phyloP scores from a whole-genome alignment of 2,797 vertebrate genomes.

The Pterois miles region DNA sequence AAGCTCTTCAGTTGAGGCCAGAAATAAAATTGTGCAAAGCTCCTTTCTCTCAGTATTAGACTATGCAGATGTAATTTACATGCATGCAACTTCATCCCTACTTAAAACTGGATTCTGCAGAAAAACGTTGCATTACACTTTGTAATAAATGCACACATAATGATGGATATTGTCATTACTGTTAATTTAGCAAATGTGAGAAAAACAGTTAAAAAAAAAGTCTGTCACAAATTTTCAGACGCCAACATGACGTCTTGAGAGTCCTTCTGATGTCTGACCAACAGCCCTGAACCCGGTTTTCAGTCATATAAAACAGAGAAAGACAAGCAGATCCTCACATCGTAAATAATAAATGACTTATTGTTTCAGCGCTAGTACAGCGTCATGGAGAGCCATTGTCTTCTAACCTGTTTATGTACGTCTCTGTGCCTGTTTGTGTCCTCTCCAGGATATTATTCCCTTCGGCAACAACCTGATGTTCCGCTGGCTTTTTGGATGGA shows the following conservation, averaged over 20 bases:
- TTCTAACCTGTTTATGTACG: neutral
- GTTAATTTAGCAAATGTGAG: neutral
- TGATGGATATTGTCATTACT: neutral
- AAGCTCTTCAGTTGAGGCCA: too few species aligned
- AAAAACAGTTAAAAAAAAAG: neutral
- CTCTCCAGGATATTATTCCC: slow-evolving; percentile 94
- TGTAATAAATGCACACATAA: neutral
- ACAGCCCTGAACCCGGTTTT: neutral
- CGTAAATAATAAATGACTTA: neutral
- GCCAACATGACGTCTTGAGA: neutral
- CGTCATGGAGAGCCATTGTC: neutral
- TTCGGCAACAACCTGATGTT: slow-evolving; percentile 96
- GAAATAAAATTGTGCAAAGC: too few species aligned
- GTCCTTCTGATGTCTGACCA: neutral
- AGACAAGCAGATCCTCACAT: neutral
- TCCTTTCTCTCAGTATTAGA: too few species aligned
- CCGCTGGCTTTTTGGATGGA: slow-evolving; percentile 96
- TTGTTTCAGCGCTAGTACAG: neutral
- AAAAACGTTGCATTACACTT: fast-evolving
- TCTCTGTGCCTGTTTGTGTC: neutral
- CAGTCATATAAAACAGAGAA: neutral
- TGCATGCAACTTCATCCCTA: too few species aligned
- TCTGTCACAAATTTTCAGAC: neutral
- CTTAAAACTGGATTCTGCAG: too few species aligned
- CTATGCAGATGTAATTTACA: too few species aligned